These are phyloP conservation scores for Heteromormyrus szaboi DNA, from an alignment of 2,797 vertebrate genomes.

Conservation along the genomic window DNA sequence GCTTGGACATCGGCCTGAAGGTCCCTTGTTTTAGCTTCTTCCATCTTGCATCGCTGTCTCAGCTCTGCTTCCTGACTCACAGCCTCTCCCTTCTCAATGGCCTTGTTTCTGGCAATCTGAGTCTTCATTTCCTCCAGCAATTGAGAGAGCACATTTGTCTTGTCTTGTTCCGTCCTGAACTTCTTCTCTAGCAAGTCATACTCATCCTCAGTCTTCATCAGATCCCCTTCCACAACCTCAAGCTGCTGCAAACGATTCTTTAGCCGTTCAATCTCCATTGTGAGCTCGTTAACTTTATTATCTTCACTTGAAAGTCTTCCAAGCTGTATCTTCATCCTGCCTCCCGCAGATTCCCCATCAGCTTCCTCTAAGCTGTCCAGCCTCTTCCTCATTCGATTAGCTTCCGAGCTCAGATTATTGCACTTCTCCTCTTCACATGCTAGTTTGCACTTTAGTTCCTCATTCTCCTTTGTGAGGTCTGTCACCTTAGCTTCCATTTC, in stretches of 20 bases:
- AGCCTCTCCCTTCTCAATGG: slow-evolving; percentile 82
- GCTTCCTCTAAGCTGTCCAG: slow-evolving; percentile 73
- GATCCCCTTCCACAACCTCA: slow-evolving; percentile 90
- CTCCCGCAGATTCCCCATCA: slow-evolving; percentile 65
- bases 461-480: slow-evolving; percentile 69
- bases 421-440: slow-evolving; percentile 75
- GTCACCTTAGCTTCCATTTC: slow-evolving; percentile 86
- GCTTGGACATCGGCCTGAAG: slow-evolving; percentile 81
- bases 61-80: slow-evolving; percentile 80
- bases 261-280: slow-evolving; percentile 78
- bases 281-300: slow-evolving; percentile 79
- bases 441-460: slow-evolving; percentile 70
- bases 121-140: slow-evolving; percentile 83
- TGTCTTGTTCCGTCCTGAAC: slow-evolving; percentile 86
- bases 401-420: slow-evolving; percentile 63
- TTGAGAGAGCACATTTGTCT: slow-evolving; percentile 77
- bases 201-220: slow-evolving; percentile 94
- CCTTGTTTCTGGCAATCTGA: slow-evolving; percentile 84
- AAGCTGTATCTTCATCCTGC: slow-evolving; percentile 51
- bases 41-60: slow-evolving; percentile 71
- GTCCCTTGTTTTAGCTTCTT: slow-evolving; percentile 79
- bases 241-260: slow-evolving; percentile 81
- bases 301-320: slow-evolving; percentile 62
- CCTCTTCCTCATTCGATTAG: slow-evolving; percentile 69
- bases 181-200: slow-evolving; percentile 89